Evolutionary conservation across 1,140 invertebrate genomes (phyloP).

Genomic region (Brachionus manjavacas): DNA sequence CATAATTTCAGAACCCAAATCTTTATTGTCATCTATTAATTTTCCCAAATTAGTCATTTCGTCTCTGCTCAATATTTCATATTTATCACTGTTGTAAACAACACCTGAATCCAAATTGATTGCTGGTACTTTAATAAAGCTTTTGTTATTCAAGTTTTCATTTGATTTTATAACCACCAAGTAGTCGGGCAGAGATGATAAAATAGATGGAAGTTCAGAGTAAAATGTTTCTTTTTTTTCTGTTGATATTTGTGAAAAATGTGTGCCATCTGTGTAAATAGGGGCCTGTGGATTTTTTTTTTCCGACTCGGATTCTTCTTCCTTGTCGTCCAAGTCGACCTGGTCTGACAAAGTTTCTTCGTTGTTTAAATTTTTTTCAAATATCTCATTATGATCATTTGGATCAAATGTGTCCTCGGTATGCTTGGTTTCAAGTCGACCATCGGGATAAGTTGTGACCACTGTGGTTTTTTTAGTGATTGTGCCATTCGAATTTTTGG

Average conservation of each 20-base stretch:
- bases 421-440: background rate
- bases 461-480: conserved; percentile 18
- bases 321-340: background rate
- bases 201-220: background rate
- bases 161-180: background rate
- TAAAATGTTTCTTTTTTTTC: background rate
- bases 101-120: background rate
- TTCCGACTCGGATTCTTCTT: background rate
- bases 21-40: background rate
- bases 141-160: background rate
- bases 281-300: background rate
- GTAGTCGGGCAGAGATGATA: background rate
- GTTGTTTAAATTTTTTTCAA: background rate
- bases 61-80: background rate
- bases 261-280: background rate
- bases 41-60: background rate
- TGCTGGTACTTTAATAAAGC: background rate
- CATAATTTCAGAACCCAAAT: background rate
- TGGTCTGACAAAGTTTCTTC: background rate
- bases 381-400: background rate
- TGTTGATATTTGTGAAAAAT: background rate
- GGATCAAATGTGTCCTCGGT: background rate
- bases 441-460: conserved; percentile 6
- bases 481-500: background rate
- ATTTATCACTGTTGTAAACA: background rate